Conservation (phyloP, 1,140 invertebrate genomes). For the Megalonaias nervosa region DNA sequence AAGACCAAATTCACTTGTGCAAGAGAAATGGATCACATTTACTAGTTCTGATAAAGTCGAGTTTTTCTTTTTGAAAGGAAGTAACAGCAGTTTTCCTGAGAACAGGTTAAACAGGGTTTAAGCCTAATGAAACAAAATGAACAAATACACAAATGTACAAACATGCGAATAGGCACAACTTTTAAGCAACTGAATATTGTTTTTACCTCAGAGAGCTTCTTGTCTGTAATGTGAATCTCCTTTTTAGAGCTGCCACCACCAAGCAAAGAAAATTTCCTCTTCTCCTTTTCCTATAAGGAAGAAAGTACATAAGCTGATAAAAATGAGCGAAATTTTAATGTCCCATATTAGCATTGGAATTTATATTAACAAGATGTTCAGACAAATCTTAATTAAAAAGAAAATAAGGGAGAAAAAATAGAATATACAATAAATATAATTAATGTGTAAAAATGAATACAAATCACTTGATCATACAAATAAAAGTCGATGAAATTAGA, state of each 20-base stretch:
- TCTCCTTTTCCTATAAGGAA: conserved; percentile 53
- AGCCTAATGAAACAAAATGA: too few relatives aligned
- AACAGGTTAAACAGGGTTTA: too few relatives aligned
- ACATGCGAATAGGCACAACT: background rate
- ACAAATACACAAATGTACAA: background rate
- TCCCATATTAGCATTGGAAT: background rate
- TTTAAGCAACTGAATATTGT: background rate
- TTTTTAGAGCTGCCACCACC: conserved; percentile 60
- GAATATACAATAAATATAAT: too few relatives aligned
- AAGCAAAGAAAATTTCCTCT: conserved; percentile 65
- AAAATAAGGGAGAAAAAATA: too few relatives aligned
- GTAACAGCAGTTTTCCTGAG: too few relatives aligned
- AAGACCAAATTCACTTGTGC: too few relatives aligned
- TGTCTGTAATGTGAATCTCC: conserved; percentile 55
- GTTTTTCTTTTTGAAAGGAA: too few relatives aligned
- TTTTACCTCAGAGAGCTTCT: conserved; percentile 56
- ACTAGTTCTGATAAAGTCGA: too few relatives aligned
- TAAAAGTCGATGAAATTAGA: too few relatives aligned
- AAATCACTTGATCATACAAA: too few relatives aligned
- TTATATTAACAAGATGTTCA: background rate
- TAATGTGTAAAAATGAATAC: too few relatives aligned
- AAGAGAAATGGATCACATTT: too few relatives aligned
- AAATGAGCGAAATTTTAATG: background rate
- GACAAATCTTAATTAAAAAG: background rate
- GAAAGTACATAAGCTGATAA: conserved; percentile 1